Evolutionary conservation across 2,888 invertebrate genomes (phyloP).

Genomic region (Pammene aurita): DNA sequence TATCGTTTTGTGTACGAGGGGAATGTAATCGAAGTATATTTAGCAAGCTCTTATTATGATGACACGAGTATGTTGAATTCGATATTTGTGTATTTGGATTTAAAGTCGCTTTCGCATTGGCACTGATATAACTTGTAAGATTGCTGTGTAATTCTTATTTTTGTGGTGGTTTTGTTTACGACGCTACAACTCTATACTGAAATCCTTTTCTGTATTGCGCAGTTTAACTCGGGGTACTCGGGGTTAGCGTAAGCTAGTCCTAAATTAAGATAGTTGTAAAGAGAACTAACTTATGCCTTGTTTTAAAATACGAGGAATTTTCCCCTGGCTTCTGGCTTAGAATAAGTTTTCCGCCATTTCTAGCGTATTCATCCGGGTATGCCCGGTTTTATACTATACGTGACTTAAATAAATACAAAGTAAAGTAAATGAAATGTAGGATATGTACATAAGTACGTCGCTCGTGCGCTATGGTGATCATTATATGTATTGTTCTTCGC

Average conservation of each 20-base stretch:
- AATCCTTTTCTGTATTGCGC: conserved; percentile 25
- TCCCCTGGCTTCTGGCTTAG: not conserved
- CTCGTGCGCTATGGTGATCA: not conserved
- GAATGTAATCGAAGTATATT: conserved; percentile 11
- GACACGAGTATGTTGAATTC: not conserved
- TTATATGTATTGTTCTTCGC: too few relatives aligned
- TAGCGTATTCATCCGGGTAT: not conserved
- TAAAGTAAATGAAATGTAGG: not conserved
- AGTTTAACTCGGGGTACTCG: conserved; percentile 1
- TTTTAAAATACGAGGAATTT: conserved; percentile 10
- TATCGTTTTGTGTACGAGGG: conserved; percentile 31
- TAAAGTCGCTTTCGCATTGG: not conserved
- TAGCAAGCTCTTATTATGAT: conserved; percentile 1
- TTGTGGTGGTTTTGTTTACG: conserved; percentile 37
- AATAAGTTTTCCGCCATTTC: not conserved
- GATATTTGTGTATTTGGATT: not conserved
- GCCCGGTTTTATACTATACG: not conserved
- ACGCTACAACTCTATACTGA: conserved; percentile 15
- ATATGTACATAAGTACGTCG: not conserved
- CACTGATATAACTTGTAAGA: not conserved
- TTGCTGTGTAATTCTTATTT: conserved; percentile 1
- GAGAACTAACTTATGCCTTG: not conserved
- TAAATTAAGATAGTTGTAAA: conserved; percentile 23
- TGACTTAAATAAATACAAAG: conserved; percentile 7
- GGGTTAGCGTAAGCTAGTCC: conserved; percentile 15